These are phyloP conservation scores for Stegana nigrithorax DNA, from an alignment of 2,888 invertebrate genomes.

Conservation along the genomic window DNA sequence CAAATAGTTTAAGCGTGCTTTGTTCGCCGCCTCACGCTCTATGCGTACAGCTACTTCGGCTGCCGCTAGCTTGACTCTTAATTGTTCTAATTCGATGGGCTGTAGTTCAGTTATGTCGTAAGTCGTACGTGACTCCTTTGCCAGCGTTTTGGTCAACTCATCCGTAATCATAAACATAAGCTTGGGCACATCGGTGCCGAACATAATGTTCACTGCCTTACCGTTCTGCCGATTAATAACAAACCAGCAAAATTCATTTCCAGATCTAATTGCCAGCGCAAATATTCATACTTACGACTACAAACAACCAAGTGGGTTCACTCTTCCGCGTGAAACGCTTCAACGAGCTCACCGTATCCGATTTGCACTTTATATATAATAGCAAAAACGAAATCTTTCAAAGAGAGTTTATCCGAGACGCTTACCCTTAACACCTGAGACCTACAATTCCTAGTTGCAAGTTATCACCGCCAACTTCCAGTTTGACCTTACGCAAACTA, in stretches of 20 bases:
- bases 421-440: constrained; percentile 1
- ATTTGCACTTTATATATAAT: constrained; percentile 72
- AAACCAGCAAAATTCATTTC: too few relatives aligned
- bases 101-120: constrained; percentile 69
- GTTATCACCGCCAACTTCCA: constrained; percentile 86
- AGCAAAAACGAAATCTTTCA: too few relatives aligned
- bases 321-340: constrained; percentile 84
- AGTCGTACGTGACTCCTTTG: constrained; percentile 50
- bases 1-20: constrained; percentile 58
- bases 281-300: constrained; percentile 73
- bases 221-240: constrained; percentile 72
- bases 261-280: too few relatives aligned
- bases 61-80: constrained; percentile 47
- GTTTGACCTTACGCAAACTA: constrained; percentile 86
- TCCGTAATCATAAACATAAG: constrained; percentile 77
- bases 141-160: constrained; percentile 74
- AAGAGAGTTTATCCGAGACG: not conserved
- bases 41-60: constrained; percentile 50
- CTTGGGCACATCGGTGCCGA: constrained; percentile 87
- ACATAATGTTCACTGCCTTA: constrained; percentile 81
- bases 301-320: constrained; percentile 92
- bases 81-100: constrained; percentile 70
- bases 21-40: constrained; percentile 57
- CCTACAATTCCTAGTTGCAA: constrained; percentile 78
- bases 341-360: constrained; percentile 81